Conservation (phyloP, 2,113 vertebrate species). For the Caranx ignobilis region DNA sequence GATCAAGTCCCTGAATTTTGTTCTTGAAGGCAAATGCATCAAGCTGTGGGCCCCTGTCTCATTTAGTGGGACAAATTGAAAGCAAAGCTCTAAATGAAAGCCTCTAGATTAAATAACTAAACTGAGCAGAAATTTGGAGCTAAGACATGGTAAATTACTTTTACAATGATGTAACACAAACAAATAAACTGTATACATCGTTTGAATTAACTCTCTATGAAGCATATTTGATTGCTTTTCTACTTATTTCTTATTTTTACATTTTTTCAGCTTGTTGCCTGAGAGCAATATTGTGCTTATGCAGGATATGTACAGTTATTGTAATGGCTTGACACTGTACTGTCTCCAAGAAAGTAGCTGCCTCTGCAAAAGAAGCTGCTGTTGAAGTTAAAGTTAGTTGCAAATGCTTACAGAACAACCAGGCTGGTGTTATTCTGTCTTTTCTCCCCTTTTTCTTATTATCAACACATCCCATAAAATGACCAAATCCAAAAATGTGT, state of each 20-base stretch:
- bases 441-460: background rate
- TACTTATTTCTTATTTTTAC: background rate
- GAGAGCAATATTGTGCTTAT: background rate
- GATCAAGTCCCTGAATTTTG: background rate
- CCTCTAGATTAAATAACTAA: background rate
- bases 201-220: background rate
- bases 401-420: background rate
- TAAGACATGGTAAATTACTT: background rate
- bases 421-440: background rate
- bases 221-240: background rate
- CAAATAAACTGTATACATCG: background rate
- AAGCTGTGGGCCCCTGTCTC: background rate
- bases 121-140: background rate
- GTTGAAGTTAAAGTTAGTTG: background rate
- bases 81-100: background rate
- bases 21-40: background rate
- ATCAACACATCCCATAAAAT: too few species aligned
- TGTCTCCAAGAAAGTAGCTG: background rate
- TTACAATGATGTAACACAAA: background rate
- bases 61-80: background rate
- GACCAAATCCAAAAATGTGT: too few species aligned
- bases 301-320: background rate
- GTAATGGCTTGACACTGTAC: background rate
- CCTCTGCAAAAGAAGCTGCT: background rate
- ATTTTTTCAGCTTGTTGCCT: background rate